Evolutionary conservation across 2,113 vertebrate genomes (phyloP).

Genomic region (Semicossyphus pulcher): DNA sequence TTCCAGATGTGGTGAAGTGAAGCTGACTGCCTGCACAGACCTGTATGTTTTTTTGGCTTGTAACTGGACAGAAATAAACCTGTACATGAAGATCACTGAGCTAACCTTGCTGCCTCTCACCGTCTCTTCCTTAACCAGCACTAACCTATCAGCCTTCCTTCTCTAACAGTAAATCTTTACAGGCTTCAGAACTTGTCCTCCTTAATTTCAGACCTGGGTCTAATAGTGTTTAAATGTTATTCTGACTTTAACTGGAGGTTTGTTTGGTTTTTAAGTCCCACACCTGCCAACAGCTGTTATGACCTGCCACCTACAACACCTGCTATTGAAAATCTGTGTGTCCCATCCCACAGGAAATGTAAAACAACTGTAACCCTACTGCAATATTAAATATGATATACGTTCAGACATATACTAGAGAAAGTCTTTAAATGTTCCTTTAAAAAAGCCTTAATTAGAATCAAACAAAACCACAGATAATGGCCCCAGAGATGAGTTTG

Average conservation of each 20-base stretch:
- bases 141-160: slow-evolving; percentile 64
- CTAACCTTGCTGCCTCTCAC: slow-evolving; percentile 57
- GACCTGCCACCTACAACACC: background rate
- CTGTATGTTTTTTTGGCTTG: background rate
- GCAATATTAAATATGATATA: too few relatives aligned
- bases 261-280: background rate
- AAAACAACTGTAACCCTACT: too few relatives aligned
- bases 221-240: background rate
- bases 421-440: background rate
- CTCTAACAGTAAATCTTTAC: slow-evolving; percentile 38
- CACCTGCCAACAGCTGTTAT: background rate
- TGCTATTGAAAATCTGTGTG: background rate
- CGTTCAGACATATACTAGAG: too few relatives aligned
- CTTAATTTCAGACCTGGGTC: slow-evolving; percentile 59
- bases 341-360: too few relatives aligned
- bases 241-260: background rate
- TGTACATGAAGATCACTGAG: slow-evolving; percentile 40
- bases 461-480: too few relatives aligned
- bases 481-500: too few relatives aligned
- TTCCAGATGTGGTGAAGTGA: background rate
- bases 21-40: background rate
- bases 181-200: slow-evolving; percentile 33
- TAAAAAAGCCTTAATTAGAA: too few relatives aligned
- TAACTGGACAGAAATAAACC: background rate
- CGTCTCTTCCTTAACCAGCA: slow-evolving; percentile 59